A percentile compares a stretch with the other conserved stretches of the same genome.
Conservation (phyloP, 2,113 vertebrate species). For the Brachyhypopomus occidentalis region DNA sequence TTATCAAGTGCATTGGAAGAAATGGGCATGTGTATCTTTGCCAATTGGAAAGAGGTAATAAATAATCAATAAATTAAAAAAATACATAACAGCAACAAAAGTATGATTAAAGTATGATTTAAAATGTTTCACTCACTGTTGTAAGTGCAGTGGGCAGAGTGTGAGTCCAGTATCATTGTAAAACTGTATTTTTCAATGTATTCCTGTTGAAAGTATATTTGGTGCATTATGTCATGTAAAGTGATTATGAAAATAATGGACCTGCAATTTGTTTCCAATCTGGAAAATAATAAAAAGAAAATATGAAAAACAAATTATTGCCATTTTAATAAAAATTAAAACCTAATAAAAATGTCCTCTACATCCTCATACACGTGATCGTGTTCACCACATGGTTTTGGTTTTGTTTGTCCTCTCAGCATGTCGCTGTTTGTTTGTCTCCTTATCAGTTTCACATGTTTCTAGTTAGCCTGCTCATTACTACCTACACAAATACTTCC, state of each 20-base stretch:
- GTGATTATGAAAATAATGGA: conserved; percentile 91
- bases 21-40: conserved; percentile 63
- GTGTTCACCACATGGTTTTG: no score
- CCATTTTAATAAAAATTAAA: not conserved
- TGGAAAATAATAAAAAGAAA: conserved; percentile 91
- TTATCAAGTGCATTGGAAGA: conserved; percentile 56
- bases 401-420: no score
- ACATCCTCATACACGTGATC: no score
- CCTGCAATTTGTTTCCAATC: conserved; percentile 90
- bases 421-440: no score
- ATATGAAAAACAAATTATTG: not conserved
- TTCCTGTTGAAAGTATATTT: conserved; percentile 93
- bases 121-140: conserved; percentile 78
- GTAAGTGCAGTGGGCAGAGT: conserved; percentile 89
- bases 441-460: no score
- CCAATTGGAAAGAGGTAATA: conserved; percentile 9
- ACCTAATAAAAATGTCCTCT: no score
- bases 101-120: conserved; percentile 53
- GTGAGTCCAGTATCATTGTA: conserved; percentile 94
- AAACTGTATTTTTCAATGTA: conserved; percentile 93
- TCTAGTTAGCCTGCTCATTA: no score
- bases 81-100: conserved; percentile 68
- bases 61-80: conserved; percentile 43
- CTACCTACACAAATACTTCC: no score
- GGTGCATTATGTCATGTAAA: conserved; percentile 93